Evolutionary conservation across 2,113 vertebrate genomes (phyloP).

Genomic region (Natator depressus): DNA sequence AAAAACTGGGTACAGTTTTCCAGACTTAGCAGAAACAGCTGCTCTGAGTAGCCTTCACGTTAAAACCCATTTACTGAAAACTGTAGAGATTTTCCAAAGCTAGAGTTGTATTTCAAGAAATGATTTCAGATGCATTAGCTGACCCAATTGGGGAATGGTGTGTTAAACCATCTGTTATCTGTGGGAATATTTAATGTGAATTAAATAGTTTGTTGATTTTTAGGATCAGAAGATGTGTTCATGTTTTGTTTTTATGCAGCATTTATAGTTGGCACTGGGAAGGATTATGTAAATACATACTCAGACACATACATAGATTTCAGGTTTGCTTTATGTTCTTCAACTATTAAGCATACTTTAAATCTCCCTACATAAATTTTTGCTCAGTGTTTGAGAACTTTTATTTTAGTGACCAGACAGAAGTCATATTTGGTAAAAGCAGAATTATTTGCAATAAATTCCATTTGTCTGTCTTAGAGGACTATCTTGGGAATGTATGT

Average conservation of each 20-base stretch:
- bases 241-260: background rate
- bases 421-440: background rate
- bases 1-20: constrained; percentile 43
- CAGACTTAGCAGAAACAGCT: constrained; percentile 63
- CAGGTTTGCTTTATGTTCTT: background rate
- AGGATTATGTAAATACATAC: constrained; percentile 12
- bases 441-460: background rate
- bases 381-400: constrained; percentile 6
- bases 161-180: constrained; percentile 70
- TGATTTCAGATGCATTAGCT: constrained; percentile 56
- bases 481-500: background rate
- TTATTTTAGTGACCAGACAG: background rate
- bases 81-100: constrained; percentile 61
- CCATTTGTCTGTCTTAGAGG: constrained; percentile 2
- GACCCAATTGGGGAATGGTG: constrained; percentile 40
- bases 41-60: constrained; percentile 66
- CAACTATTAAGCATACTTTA: constrained; percentile 34
- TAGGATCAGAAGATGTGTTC: constrained; percentile 33
- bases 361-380: background rate
- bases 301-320: background rate
- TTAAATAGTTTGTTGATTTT: constrained; percentile 45
- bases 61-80: constrained; percentile 65
- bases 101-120: constrained; percentile 51
- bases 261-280: background rate
- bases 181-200: constrained; percentile 53